phyloP scores from a whole-genome alignment of 2,113 vertebrate genomes.

The Arvicanthis niloticus region DNA sequence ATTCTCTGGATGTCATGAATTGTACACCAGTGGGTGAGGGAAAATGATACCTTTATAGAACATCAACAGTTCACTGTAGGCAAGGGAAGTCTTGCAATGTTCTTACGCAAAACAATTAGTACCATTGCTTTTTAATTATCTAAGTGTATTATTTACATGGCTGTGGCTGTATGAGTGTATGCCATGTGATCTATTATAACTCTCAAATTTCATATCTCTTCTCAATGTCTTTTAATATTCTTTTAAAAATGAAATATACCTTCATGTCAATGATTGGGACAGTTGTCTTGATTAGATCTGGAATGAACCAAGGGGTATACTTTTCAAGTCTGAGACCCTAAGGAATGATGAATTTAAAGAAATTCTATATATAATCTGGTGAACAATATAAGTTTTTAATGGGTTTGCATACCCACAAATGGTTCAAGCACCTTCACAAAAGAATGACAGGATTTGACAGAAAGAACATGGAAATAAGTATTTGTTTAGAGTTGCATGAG shows the following conservation, averaged over 20 bases:
- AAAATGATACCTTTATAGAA: neutral
- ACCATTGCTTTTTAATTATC: neutral
- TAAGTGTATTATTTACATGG: neutral
- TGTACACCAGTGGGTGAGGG: neutral
- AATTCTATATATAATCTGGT: too few species aligned
- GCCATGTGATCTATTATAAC: too few species aligned
- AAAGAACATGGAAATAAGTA: neutral
- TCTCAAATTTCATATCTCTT: neutral
- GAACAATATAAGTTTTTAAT: too few species aligned
- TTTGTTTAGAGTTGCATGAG: neutral
- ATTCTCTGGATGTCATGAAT: neutral
- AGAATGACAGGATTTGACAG: neutral
- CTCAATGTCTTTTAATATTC: neutral
- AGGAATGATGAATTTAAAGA: too few species aligned
- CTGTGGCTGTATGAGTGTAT: neutral
- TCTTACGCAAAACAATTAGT: neutral
- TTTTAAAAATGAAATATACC: neutral
- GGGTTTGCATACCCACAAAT: neutral
- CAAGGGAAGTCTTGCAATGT: neutral
- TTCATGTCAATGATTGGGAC: neutral
- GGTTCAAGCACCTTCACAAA: neutral
- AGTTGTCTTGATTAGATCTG: neutral
- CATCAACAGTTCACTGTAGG: neutral
- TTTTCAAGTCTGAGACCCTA: too few species aligned
- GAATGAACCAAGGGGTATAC: neutral